Conservation (phyloP, 2,797 vertebrate species). For the Etheostoma nigrum region DNA sequence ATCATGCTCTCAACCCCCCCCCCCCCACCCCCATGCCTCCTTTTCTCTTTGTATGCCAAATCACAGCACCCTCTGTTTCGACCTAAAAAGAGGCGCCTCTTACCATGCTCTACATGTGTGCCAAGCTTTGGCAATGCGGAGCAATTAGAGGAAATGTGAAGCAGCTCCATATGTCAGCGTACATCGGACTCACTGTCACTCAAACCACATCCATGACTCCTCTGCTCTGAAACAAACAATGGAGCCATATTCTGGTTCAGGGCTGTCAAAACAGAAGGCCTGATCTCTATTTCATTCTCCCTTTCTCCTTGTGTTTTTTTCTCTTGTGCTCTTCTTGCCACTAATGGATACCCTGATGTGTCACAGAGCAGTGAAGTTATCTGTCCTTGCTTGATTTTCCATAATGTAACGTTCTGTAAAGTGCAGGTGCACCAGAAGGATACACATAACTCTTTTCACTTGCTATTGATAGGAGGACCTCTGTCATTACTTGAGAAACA, state of each 20-base stretch:
- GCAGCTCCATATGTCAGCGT: slow-evolving; percentile 74
- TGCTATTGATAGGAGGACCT: slow-evolving; percentile 53
- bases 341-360: slow-evolving; percentile 73
- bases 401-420: slow-evolving; percentile 53
- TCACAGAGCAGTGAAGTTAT: slow-evolving; percentile 60
- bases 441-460: slow-evolving; percentile 52
- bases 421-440: slow-evolving; percentile 51
- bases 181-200: slow-evolving; percentile 78
- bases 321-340: slow-evolving; percentile 33
- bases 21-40: slow-evolving; percentile 32
- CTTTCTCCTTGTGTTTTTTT: slow-evolving; percentile 27
- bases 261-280: slow-evolving; percentile 77
- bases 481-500: slow-evolving; percentile 67
- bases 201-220: slow-evolving; percentile 75
- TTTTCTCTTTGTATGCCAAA: slow-evolving; percentile 78
- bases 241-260: slow-evolving; percentile 64
- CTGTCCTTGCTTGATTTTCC: slow-evolving; percentile 59
- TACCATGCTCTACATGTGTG: slow-evolving; percentile 78
- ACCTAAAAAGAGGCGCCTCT: slow-evolving; percentile 74
- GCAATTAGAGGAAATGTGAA: slow-evolving; percentile 84
- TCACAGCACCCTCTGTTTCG: slow-evolving; percentile 71
- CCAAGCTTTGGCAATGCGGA: slow-evolving; percentile 69
- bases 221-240: slow-evolving; percentile 79
- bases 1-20: neutral
- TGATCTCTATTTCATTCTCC: slow-evolving; percentile 47